Conservation (phyloP, 2,888 invertebrate species). For the Epiblema foenella region DNA sequence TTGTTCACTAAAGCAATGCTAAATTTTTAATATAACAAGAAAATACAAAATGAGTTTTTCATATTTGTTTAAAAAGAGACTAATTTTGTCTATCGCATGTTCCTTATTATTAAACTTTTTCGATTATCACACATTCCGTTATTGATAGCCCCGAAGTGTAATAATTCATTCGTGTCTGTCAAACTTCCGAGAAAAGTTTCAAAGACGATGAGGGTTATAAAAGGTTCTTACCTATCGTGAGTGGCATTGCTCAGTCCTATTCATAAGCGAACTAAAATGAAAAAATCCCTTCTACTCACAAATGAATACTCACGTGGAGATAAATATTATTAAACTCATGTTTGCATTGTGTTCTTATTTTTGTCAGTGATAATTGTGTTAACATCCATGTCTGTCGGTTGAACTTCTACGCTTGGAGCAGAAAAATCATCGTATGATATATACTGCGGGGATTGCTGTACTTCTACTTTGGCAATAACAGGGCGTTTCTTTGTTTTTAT, state of each 20-base stretch:
- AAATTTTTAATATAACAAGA: background rate
- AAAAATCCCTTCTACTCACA: slow-evolving; percentile 52
- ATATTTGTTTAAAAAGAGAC: slow-evolving; percentile 16
- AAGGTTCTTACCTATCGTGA: slow-evolving; percentile 62
- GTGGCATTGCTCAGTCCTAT: slow-evolving; percentile 60
- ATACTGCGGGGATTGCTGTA: slow-evolving; percentile 90
- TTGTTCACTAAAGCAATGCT: too few species aligned
- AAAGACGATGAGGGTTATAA: slow-evolving; percentile 64
- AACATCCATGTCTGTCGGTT: slow-evolving; percentile 77
- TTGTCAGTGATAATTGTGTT: slow-evolving; percentile 75
- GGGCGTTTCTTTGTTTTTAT: slow-evolving; percentile 94
- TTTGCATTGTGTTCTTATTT: slow-evolving; percentile 66
- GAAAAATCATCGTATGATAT: slow-evolving; percentile 88
- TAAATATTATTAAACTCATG: slow-evolving; percentile 57
- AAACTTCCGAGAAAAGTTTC: slow-evolving; percentile 68
- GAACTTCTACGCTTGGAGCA: slow-evolving; percentile 70
- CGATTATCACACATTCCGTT: slow-evolving; percentile 74
- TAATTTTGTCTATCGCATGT: slow-evolving; percentile 7
- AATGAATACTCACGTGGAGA: slow-evolving; percentile 50
- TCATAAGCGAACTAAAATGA: slow-evolving; percentile 62
- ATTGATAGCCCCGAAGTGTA: slow-evolving; percentile 71
- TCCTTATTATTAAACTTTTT: slow-evolving; percentile 64
- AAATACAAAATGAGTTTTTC: background rate
- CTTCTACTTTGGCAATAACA: slow-evolving; percentile 89
- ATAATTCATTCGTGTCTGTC: slow-evolving; percentile 72